Evolutionary conservation across 2,888 invertebrate genomes (phyloP).

Genomic region (Prenolepis imparis): DNA sequence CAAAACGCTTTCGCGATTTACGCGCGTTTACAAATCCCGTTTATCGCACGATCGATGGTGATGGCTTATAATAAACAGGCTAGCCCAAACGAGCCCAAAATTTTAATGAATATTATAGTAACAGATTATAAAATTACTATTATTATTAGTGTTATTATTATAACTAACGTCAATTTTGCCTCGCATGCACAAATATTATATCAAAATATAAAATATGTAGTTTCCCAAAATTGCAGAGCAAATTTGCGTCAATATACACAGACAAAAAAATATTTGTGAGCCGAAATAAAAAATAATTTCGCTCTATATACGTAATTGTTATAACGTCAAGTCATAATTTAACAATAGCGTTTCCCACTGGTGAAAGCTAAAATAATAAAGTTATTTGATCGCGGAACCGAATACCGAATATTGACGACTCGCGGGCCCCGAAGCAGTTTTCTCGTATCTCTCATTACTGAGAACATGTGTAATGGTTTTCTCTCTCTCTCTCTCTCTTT

Average conservation of each 20-base stretch:
- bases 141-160: background rate
- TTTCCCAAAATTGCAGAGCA: background rate
- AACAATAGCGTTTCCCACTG: background rate
- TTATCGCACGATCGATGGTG: slow-evolving; percentile 3
- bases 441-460: slow-evolving; percentile 45
- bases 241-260: background rate
- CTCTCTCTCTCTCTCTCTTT: slow-evolving; percentile 15
- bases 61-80: background rate
- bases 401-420: background rate
- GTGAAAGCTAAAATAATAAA: slow-evolving; percentile 29
- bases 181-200: background rate
- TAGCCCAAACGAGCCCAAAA: background rate
- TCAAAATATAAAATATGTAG: background rate
- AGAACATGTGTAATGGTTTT: slow-evolving; percentile 62
- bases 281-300: background rate
- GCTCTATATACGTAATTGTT: background rate
- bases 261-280: slow-evolving; percentile 3
- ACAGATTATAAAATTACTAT: background rate
- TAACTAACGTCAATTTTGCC: background rate
- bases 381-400: slow-evolving; percentile 8
- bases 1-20: background rate
- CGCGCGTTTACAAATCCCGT: background rate
- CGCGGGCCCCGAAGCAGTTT: background rate
- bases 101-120: background rate
- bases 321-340: slow-evolving; percentile 21